phyloP scores from a whole-genome alignment of 2,113 vertebrate genomes.

The Saguinus midas region DNA sequence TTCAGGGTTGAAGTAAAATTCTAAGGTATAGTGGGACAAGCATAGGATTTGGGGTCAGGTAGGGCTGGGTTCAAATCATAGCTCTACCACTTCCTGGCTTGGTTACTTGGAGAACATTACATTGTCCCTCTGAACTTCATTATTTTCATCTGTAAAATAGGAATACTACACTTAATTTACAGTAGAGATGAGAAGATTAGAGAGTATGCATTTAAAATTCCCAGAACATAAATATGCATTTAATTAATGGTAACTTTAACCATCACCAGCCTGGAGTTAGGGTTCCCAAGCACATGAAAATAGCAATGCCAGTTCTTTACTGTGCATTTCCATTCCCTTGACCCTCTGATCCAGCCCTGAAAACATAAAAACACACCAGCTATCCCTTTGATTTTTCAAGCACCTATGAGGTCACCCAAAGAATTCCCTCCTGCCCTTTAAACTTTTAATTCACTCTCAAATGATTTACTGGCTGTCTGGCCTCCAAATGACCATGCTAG shows the following conservation, averaged over 20 bases:
- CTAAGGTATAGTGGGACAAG: neutral
- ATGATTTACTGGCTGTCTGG: conserved; percentile 75
- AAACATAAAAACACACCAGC: conserved; percentile 65
- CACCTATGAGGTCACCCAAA: conserved; percentile 69
- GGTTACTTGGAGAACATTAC: conserved; percentile 23
- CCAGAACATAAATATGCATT: conserved; percentile 11
- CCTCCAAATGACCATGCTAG: conserved; percentile 65
- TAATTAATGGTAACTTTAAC: conserved; percentile 59
- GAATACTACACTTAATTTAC: conserved; percentile 23
- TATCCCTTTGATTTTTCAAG: conserved; percentile 74
- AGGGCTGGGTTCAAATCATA: conserved; percentile 18
- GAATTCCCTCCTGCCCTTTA: conserved; percentile 67
- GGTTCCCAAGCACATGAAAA: conserved; percentile 41
- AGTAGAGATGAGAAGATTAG: conserved; percentile 47
- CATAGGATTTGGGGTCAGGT: neutral
- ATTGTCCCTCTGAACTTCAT: neutral
- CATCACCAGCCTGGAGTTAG: conserved; percentile 11
- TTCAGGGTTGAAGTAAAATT: conserved; percentile 6
- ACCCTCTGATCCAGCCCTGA: conserved; percentile 9
- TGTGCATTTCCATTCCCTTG: conserved; percentile 46
- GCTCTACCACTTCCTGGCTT: neutral
- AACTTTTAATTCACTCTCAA: conserved; percentile 75
- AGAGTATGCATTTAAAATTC: conserved; percentile 30
- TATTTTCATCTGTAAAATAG: conserved; percentile 27
- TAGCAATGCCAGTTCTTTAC: conserved; percentile 56